Evolutionary conservation across 2,888 invertebrate species (phyloP), one percentile per base, ranked within the genome.

Genomic region (Pogonocherus hispidulus): DNA sequence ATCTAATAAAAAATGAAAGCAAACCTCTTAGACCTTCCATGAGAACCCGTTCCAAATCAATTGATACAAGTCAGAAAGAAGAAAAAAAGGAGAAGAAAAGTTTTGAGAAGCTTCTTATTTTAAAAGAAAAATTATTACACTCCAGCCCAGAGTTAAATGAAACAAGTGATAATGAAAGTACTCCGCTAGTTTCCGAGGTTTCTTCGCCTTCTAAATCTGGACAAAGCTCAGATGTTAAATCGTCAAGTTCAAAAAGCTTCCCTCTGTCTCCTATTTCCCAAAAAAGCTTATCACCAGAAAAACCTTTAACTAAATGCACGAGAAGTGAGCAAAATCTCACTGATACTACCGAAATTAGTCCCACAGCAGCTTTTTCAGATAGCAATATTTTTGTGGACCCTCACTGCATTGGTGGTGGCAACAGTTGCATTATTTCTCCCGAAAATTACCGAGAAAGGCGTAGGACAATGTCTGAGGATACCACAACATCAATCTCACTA

Each of bases 131-230:
- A 72, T 74, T 86, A 14, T 68, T 85, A 18, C 82, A 84, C 70
- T 84, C 84, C 6, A 84, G 81, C 73, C 82, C 81, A 0, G 83
- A 83, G 37, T 70, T 83, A 63, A 83, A 84, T 51, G 84, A 84
- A 32, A 79, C 72, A 3, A 83, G 89, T 81, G 91, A 91, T 80
- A 92, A 92, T 81, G 93, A 93, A 80, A 90, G 90, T 75, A 91
- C 92, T 1, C 91, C 91, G 65, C 87, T 92, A 68, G 91, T 92
- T 5, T 88, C 88, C 0, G 84, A 84, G 71, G 76, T 83, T 8
- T 84, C 82, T 3, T 79, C 83, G 0, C 81, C 82, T 5, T 80
- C 81, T 19, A 79, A 77, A 59, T 81, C 81, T 1, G 76, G 76
- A 5, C 79, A 80, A 27, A 82, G 81, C 67, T 78, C 80, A 8